These are phyloP conservation scores for Pogonomyrmex barbatus DNA, from an alignment of 1,140 invertebrate species.

Conservation along the genomic window DNA sequence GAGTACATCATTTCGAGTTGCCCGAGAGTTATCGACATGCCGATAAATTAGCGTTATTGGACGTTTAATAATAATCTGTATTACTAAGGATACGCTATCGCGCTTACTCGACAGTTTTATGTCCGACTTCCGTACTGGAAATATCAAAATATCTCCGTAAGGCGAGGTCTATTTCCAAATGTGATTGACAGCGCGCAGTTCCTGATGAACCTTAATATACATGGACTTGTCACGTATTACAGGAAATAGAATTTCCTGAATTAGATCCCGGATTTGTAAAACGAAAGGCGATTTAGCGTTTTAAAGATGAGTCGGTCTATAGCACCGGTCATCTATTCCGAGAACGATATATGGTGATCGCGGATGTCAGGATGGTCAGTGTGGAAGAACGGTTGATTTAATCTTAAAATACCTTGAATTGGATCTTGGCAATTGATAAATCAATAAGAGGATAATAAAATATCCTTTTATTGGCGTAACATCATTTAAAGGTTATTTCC, in stretches of 20 bases:
- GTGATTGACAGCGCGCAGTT: conserved; percentile 25
- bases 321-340: conserved; percentile 2
- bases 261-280: conserved; percentile 31
- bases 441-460: background rate
- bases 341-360: background rate
- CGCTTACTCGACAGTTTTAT: background rate
- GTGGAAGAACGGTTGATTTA: background rate
- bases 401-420: background rate
- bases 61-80: background rate
- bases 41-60: conserved; percentile 52
- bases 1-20: background rate
- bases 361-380: background rate
- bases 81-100: conserved; percentile 28
- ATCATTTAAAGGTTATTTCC: background rate
- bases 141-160: conserved; percentile 22
- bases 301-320: background rate
- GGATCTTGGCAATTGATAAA: background rate
- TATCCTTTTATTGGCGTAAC: background rate
- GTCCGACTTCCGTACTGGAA: conserved; percentile 10
- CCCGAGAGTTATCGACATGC: background rate
- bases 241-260: conserved; percentile 63
- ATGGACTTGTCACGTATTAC: conserved; percentile 30
- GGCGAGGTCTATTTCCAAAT: conserved; percentile 37
- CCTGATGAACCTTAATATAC: conserved; percentile 36
- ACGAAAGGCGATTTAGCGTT: conserved; percentile 31